These are phyloP conservation scores for Macrosoma leucophasiata DNA, from an alignment of 2,888 invertebrate genomes.

Conservation along the genomic window DNA sequence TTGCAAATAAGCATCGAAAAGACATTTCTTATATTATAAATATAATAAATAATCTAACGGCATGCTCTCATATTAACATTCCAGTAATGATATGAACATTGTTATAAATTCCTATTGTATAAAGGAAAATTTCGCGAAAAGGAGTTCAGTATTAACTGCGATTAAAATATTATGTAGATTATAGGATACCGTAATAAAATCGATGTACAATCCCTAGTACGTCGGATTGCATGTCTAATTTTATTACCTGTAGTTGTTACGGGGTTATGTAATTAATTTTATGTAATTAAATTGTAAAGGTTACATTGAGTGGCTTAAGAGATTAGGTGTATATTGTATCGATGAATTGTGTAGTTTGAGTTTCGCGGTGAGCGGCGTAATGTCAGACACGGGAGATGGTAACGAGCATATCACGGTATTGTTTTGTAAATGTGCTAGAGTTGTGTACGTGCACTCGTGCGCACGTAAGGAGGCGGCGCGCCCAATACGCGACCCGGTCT, in stretches of 20 bases:
- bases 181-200: constrained; percentile 32
- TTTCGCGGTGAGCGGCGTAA: constrained; percentile 32
- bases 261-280: constrained; percentile 37
- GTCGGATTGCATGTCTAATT: constrained; percentile 28
- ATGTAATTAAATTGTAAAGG: constrained; percentile 15
- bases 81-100: no score
- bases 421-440: constrained; percentile 57
- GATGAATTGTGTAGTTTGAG: constrained; percentile 44
- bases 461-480: constrained; percentile 3
- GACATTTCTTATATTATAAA: no score
- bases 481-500: constrained; percentile 9
- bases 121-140: no score
- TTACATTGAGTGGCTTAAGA: constrained; percentile 49
- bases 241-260: constrained; percentile 29
- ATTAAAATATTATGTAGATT: constrained; percentile 40
- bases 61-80: no score
- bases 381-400: constrained; percentile 29
- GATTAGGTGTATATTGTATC: constrained; percentile 55
- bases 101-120: no score
- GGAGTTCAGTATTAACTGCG: constrained; percentile 60
- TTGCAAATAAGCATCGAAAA: no score
- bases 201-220: constrained; percentile 23
- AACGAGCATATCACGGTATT: constrained; percentile 55
- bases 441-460: constrained; percentile 21
- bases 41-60: no score